Conservation (phyloP, 2,888 invertebrate species). For the Tromatobia lineatoria region DNA sequence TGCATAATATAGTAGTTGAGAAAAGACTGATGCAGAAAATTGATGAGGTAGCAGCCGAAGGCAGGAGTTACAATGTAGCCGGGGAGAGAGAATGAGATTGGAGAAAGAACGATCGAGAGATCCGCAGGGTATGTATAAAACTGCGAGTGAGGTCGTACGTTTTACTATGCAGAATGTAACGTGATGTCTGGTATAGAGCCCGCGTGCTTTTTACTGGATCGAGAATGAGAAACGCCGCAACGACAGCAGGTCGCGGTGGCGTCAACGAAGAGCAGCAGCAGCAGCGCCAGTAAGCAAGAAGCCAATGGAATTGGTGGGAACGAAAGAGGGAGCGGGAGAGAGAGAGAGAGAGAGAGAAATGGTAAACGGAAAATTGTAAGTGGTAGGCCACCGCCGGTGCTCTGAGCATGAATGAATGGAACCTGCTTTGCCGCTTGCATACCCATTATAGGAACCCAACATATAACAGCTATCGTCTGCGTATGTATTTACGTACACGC, state of each 20-base stretch:
- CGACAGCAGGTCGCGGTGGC: constrained; percentile 9
- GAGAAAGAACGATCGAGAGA: constrained; percentile 8
- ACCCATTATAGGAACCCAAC: constrained; percentile 75
- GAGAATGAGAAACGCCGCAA: constrained; percentile 14
- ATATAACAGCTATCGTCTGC: constrained; percentile 60
- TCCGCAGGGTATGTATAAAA: constrained; percentile 7
- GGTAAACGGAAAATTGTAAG: constrained; percentile 83
- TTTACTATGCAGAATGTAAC: constrained; percentile 18
- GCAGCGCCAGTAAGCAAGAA: constrained; percentile 14
- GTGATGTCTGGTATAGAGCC: background rate
- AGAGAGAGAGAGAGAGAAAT: constrained; percentile 70
- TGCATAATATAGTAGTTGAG: constrained; percentile 46
- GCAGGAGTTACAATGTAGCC: constrained; percentile 39
- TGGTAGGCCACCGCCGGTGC: constrained; percentile 77
- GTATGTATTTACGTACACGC: constrained; percentile 52
- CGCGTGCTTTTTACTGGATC: background rate
- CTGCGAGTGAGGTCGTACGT: background rate
- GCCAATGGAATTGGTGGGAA: constrained; percentile 19
- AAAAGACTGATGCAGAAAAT: constrained; percentile 55
- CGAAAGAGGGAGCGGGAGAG: constrained; percentile 5
- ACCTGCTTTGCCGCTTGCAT: constrained; percentile 84
- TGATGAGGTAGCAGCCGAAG: constrained; percentile 55
- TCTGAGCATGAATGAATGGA: constrained; percentile 84
- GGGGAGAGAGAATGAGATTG: constrained; percentile 20
- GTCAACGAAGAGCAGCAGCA: constrained; percentile 14